A percentile compares a stretch with the other conserved stretches of the same genome.
Evolutionary conservation across 2,888 invertebrate species (phyloP).

Genomic region (Himalopsyche tibetana): DNA sequence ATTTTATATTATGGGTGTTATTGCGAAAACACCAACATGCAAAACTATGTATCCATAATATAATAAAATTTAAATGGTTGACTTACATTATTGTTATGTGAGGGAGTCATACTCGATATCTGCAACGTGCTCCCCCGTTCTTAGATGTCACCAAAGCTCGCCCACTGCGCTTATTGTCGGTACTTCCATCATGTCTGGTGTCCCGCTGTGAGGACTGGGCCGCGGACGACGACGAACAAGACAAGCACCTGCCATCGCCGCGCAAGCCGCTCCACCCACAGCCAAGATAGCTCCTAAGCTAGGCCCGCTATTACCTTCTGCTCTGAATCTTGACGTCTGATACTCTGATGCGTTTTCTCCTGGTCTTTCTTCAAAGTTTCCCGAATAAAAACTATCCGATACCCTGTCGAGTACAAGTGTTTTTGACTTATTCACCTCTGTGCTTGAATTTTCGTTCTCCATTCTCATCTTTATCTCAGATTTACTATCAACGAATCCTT

Average conservation of each 20-base stretch:
- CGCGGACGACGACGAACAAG: slow-evolving; percentile 55
- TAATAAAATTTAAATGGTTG: neutral
- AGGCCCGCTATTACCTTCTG: slow-evolving; percentile 73
- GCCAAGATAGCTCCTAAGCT: slow-evolving; percentile 78
- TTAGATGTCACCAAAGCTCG: slow-evolving; percentile 84
- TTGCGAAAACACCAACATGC: too few species aligned
- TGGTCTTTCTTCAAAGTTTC: slow-evolving; percentile 67
- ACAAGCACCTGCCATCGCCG: slow-evolving; percentile 72
- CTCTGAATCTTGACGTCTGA: slow-evolving; percentile 61
- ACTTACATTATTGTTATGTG: slow-evolving; percentile 77
- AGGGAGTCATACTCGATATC: slow-evolving; percentile 79
- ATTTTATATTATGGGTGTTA: too few species aligned
- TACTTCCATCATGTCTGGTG: slow-evolving; percentile 79
- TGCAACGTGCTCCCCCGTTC: slow-evolving; percentile 76
- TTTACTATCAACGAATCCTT: slow-evolving; percentile 66
- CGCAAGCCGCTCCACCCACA: slow-evolving; percentile 76
- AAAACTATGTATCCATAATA: too few species aligned
- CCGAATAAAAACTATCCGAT: neutral
- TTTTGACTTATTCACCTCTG: slow-evolving; percentile 62
- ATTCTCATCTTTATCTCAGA: slow-evolving; percentile 66
- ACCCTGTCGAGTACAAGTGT: neutral
- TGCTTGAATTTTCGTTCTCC: neutral
- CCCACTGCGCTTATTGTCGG: slow-evolving; percentile 78
- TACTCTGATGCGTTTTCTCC: slow-evolving; percentile 70
- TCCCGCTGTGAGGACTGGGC: slow-evolving; percentile 67